phyloP scores from a whole-genome alignment of 2,888 invertebrate genomes.

The Chrysotoxum bicinctum region DNA sequence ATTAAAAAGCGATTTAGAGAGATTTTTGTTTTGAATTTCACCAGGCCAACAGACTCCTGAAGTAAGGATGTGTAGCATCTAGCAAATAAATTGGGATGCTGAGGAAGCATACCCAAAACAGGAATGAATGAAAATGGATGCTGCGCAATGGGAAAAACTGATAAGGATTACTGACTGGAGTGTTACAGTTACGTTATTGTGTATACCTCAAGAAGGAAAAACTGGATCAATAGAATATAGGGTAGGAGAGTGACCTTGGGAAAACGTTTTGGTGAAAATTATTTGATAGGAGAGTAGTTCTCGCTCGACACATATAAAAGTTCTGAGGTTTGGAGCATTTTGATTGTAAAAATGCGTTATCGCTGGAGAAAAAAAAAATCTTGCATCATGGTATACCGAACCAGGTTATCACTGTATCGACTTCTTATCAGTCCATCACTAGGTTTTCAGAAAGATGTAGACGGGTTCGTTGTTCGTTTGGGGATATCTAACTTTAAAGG shows the following conservation, averaged over 20 bases:
- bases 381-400: not conserved
- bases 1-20: constrained; percentile 72
- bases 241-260: constrained; percentile 17
- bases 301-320: not conserved
- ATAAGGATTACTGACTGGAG: not conserved
- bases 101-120: not conserved
- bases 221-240: not conserved
- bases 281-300: not conserved
- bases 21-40: constrained; percentile 71
- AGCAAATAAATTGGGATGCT: constrained; percentile 2
- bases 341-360: not conserved
- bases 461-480: constrained; percentile 25
- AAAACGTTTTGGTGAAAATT: not conserved
- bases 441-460: constrained; percentile 68
- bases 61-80: constrained; percentile 34
- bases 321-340: not conserved
- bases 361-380: not conserved
- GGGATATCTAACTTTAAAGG: constrained; percentile 1
- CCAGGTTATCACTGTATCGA: constrained; percentile 20
- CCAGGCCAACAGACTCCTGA: constrained; percentile 44
- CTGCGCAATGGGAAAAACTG: constrained; percentile 44
- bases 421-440: constrained; percentile 59
- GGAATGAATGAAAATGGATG: constrained; percentile 30
- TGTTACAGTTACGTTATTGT: not conserved
- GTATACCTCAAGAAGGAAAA: not conserved